These are phyloP conservation scores for Epirrhoe tristata DNA, from an alignment of 2,888 invertebrate species.

Conservation along the genomic window DNA sequence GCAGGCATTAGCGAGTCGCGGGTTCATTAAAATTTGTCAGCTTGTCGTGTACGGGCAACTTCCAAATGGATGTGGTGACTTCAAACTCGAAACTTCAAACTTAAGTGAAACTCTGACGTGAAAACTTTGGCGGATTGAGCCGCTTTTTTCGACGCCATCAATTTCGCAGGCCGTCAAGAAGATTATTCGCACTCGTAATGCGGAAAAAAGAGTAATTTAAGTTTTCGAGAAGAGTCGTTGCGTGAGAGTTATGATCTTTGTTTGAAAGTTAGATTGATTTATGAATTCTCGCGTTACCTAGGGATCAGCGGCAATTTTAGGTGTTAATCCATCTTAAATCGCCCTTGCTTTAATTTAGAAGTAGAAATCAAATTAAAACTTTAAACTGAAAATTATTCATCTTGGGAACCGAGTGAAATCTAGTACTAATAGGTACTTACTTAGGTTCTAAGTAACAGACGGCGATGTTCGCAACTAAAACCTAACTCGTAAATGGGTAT, in stretches of 20 bases:
- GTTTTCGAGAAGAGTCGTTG: constrained; percentile 80
- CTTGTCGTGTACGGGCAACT: constrained; percentile 80
- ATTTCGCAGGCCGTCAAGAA: constrained; percentile 84
- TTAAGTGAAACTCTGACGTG: constrained; percentile 85
- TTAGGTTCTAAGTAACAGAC: too few relatives aligned
- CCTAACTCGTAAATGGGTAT: too few relatives aligned
- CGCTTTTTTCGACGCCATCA: constrained; percentile 80
- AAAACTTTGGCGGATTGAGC: constrained; percentile 78
- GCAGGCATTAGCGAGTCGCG: constrained; percentile 82
- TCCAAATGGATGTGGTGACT: constrained; percentile 84
- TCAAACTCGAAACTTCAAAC: constrained; percentile 47
- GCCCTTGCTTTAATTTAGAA: constrained; percentile 5
- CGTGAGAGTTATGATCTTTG: constrained; percentile 82
- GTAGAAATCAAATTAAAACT: not conserved
- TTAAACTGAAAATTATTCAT: not conserved
- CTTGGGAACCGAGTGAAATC: not conserved
- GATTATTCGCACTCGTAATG: constrained; percentile 84
- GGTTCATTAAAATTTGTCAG: constrained; percentile 86
- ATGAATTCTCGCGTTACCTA: constrained; percentile 63
- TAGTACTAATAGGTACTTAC: too few relatives aligned
- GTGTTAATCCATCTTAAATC: constrained; percentile 11
- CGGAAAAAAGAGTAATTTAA: constrained; percentile 85
- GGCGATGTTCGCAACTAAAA: too few relatives aligned
- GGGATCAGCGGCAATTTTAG: constrained; percentile 45
- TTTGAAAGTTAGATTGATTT: constrained; percentile 84